phyloP scores from a whole-genome alignment of 1,140 invertebrate species.

The Neodiprion virginianus region DNA sequence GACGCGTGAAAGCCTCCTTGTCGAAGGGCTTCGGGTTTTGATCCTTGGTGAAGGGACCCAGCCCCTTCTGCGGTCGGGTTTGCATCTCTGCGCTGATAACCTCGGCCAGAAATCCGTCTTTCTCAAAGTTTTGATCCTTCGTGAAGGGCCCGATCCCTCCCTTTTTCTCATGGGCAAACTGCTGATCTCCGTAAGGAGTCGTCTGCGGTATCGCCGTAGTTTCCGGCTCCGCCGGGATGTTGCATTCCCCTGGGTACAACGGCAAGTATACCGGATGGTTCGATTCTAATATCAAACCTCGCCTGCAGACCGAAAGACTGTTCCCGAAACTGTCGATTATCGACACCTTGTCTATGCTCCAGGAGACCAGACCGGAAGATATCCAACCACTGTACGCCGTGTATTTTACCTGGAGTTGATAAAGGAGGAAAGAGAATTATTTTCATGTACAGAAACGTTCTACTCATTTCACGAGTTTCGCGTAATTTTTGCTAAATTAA shows the following conservation, averaged over 20 bases:
- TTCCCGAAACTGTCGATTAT: slow-evolving; percentile 87
- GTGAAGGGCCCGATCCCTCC: slow-evolving; percentile 47
- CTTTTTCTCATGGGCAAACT: slow-evolving; percentile 29
- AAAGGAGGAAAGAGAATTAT: slow-evolving; percentile 33
- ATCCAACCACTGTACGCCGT: slow-evolving; percentile 92
- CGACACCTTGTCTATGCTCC: slow-evolving; percentile 83
- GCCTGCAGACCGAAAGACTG: slow-evolving; percentile 80
- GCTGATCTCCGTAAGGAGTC: slow-evolving; percentile 23
- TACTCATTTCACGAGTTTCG: neutral
- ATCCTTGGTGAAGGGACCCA: slow-evolving; percentile 54
- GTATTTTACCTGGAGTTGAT: slow-evolving; percentile 76
- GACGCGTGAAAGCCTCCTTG: slow-evolving; percentile 10
- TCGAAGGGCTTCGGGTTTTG: slow-evolving; percentile 38
- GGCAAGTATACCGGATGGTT: slow-evolving; percentile 74
- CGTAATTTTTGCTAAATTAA: too few relatives aligned
- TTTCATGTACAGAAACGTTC: neutral
- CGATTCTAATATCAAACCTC: slow-evolving; percentile 76
- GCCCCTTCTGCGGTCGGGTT: slow-evolving; percentile 33
- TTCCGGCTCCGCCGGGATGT: slow-evolving; percentile 55
- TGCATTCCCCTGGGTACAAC: slow-evolving; percentile 79
- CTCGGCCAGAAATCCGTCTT: slow-evolving; percentile 30
- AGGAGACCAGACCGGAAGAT: slow-evolving; percentile 79
- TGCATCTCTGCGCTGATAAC: slow-evolving; percentile 26
- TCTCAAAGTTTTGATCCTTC: slow-evolving; percentile 53
- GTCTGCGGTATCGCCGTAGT: slow-evolving; percentile 15